Evolutionary conservation across 2,888 invertebrate genomes (phyloP).

Genomic region (Diaprepes abbreviatus): DNA sequence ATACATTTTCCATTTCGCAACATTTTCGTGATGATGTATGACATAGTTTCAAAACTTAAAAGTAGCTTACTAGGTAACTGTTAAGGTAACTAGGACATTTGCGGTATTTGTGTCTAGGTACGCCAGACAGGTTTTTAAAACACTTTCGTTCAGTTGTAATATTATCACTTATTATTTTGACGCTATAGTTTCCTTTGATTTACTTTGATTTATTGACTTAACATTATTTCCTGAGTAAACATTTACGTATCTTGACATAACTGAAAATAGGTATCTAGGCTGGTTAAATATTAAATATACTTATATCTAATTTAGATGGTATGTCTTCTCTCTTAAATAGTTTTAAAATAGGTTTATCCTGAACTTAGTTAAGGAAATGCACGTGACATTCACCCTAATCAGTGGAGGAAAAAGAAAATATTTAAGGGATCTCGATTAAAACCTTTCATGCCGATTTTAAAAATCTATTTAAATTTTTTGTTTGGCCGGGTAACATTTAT

Average conservation of each 20-base stretch:
- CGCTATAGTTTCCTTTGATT: neutral
- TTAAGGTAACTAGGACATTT: conserved; percentile 21
- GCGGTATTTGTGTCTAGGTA: conserved; percentile 25
- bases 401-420: no score
- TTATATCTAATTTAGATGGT: no score
- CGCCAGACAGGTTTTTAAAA: conserved; percentile 20
- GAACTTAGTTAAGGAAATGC: no score
- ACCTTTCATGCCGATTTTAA: no score
- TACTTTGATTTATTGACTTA: conserved; percentile 1
- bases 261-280: conserved; percentile 1
- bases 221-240: neutral
- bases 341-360: no score
- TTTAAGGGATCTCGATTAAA: no score
- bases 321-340: no score
- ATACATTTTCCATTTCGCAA: conserved; percentile 13
- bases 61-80: conserved; percentile 32
- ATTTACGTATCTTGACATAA: neutral
- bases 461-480: no score
- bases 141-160: conserved; percentile 16
- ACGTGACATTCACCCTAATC: no score
- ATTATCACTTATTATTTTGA: conserved; percentile 14
- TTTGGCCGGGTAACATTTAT: no score
- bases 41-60: conserved; percentile 20
- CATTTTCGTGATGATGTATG: conserved; percentile 20
- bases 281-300: neutral